Conservation (phyloP, 2,888 invertebrate genomes). For the Phrixothrix hirtus region DNA sequence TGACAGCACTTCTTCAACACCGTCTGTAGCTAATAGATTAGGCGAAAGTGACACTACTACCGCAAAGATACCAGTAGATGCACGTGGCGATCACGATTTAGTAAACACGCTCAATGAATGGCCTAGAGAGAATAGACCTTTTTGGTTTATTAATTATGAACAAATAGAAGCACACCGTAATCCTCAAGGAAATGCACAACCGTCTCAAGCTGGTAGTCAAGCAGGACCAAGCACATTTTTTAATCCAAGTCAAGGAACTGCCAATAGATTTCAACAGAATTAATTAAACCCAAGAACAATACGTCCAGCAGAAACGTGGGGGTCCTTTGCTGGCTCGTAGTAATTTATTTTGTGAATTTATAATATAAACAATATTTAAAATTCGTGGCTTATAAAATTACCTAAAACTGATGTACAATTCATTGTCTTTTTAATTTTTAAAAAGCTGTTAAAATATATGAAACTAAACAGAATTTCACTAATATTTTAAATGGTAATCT, state of each 20-base stretch:
- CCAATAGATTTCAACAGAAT: neutral
- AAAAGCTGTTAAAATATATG: too few relatives aligned
- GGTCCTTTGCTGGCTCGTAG: neutral
- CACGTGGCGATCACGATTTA: slow-evolving; percentile 65
- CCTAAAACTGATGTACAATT: too few relatives aligned
- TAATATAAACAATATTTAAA: too few relatives aligned
- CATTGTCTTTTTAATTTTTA: too few relatives aligned
- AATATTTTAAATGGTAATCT: too few relatives aligned
- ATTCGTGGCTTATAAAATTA: too few relatives aligned
- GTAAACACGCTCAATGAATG: slow-evolving; percentile 66
- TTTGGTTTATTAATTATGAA: slow-evolving; percentile 73
- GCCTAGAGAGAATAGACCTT: slow-evolving; percentile 70
- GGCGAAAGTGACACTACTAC: slow-evolving; percentile 50
- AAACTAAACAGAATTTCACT: too few relatives aligned
- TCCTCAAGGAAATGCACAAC: slow-evolving; percentile 31
- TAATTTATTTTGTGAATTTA: neutral
- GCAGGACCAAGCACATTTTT: neutral
- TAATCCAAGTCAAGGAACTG: neutral
- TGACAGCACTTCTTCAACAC: slow-evolving; percentile 33
- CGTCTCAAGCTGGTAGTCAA: neutral
- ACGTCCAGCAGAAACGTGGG: neutral
- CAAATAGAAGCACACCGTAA: slow-evolving; percentile 64
- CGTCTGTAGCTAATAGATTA: slow-evolving; percentile 58
- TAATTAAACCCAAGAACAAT: neutral
- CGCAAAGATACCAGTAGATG: slow-evolving; percentile 63